These are phyloP conservation scores for Dolichomitus sp. DNA, from an alignment of 2,888 invertebrate species.

Conservation along the genomic window DNA sequence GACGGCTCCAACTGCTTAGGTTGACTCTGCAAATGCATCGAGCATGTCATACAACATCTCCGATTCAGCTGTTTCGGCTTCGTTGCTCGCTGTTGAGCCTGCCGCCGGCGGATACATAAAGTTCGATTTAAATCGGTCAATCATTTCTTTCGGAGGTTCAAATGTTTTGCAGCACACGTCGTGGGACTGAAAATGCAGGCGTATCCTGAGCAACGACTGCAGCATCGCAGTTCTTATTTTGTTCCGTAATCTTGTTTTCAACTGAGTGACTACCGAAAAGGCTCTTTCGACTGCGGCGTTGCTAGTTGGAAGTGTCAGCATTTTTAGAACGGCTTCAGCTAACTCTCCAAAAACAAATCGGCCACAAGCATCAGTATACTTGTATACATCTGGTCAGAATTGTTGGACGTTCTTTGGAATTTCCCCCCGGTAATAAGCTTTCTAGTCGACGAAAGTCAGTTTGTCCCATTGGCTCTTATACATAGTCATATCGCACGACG, in stretches of 20 bases:
- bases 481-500: background rate
- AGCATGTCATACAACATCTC: conserved; percentile 8
- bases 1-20: background rate
- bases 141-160: conserved; percentile 25
- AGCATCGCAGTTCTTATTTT: conserved; percentile 38
- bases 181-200: conserved; percentile 29
- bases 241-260: conserved; percentile 38
- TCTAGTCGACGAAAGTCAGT: conserved; percentile 29
- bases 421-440: background rate
- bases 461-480: conserved; percentile 36
- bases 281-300: too few relatives aligned
- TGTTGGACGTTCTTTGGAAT: conserved; percentile 11
- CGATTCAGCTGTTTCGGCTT: conserved; percentile 11
- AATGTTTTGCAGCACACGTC: conserved; percentile 32
- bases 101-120: conserved; percentile 19
- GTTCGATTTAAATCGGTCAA: conserved; percentile 39
- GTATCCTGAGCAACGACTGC: conserved; percentile 27
- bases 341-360: conserved; percentile 25
- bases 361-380: conserved; percentile 30
- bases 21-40: background rate
- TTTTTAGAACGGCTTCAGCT: conserved; percentile 18
- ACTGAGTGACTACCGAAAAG: conserved; percentile 22
- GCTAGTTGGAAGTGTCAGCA: conserved; percentile 32
- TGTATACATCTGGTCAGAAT: conserved; percentile 24
- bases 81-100: background rate